Base-by-base conservation (phyloP, 2,797 vertebrate genomes). In the Microcaecilia unicolor region DNA sequence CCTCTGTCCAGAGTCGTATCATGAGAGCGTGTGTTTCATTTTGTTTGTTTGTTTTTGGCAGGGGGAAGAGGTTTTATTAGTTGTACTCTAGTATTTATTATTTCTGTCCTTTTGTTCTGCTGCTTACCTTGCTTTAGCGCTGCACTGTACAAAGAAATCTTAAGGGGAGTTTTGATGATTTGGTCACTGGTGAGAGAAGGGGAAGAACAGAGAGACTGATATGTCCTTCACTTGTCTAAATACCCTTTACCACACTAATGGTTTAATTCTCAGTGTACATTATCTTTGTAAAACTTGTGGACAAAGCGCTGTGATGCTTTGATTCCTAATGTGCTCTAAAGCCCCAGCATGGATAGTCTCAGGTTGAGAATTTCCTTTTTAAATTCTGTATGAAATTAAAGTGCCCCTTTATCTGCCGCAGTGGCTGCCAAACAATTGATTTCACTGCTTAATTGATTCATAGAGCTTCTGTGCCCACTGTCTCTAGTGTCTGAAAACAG, bases 371-470 rank as follows among this genome's bases (percentile, higher is more conserved):
- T 41, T 31, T 22, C 25, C 27, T 36, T 48, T n/a, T 26, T 31
- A 22, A 41, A 32, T 45, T 16, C 45, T 63, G 48, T 65, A 66
- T 61, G 68, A 65, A 61, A 59, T 50, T 48, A 54, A 31, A 56
- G 58, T n/a, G 59, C 32, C 44, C 67, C 57, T 60, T 66, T 70
- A 70, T 72, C 67, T 67, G 65, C 56, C 72, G 21, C 27, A 47
- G 34, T 25, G 25, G 62, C 72, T 58, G 50, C 48, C 55, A 65
- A 62, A 64, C 48, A 67, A 68, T 51, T 57, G 41, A 76, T 84
- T 78, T 76, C 48, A 46, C 50, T 52, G 46, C 60, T 55, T 72
- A 78, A 76, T 78, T 74, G 76, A 80, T 80, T 78, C 76, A 73
- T 67, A 76, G 72, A 67, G 42, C 57, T 70, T 67, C 70, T 72